Evolutionary conservation across 2,888 invertebrate genomes (phyloP).

Genomic region (Odontocolon sp.): DNA sequence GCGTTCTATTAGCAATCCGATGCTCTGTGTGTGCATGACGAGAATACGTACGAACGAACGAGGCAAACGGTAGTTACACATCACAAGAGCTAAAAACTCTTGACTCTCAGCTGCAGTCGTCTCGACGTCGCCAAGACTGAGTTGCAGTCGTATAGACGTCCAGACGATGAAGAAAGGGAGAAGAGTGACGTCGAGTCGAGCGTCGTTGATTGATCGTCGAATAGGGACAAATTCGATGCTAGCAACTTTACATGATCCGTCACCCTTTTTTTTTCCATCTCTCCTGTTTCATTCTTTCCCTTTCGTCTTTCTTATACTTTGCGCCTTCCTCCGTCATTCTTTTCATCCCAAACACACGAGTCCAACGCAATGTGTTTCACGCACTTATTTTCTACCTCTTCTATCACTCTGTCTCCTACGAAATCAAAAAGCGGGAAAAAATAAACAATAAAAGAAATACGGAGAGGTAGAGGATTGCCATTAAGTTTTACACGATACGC

Average conservation of each 20-base stretch:
- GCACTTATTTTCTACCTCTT: no score
- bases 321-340: no score
- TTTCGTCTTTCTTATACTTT: not conserved
- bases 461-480: not conserved
- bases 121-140: slow-evolving; percentile 4
- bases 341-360: no score
- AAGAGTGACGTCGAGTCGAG: slow-evolving; percentile 1
- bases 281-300: not conserved
- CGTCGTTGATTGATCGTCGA: slow-evolving; percentile 26
- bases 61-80: not conserved
- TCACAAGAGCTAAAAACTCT: not conserved
- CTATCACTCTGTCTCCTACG: no score
- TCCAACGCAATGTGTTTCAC: no score
- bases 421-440: not conserved
- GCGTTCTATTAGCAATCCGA: slow-evolving; percentile 2
- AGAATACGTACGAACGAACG: not conserved
- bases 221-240: slow-evolving; percentile 26
- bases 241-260: not conserved
- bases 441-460: not conserved
- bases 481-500: not conserved
- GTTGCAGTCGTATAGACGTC: not conserved
- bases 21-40: not conserved
- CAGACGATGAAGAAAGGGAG: not conserved
- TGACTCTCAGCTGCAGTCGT: not conserved
- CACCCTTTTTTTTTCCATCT: not conserved